phyloP scores from a whole-genome alignment of 1,140 invertebrate species.

The Telenomus remus region DNA sequence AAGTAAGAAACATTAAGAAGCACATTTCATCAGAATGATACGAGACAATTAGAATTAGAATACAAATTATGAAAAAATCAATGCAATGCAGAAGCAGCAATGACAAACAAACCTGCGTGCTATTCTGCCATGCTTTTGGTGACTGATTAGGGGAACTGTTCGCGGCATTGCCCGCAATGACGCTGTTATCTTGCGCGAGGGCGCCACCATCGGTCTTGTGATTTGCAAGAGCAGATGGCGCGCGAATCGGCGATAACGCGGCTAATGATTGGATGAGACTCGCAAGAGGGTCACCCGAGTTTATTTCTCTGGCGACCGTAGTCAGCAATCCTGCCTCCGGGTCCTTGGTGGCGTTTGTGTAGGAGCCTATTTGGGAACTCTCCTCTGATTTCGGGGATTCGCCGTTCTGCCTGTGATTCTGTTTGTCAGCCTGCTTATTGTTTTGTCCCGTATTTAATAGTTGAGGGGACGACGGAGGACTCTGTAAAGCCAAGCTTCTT shows the following conservation, averaged over 20 bases:
- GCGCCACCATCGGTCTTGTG: conserved; percentile 57
- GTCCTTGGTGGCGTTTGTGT: conserved; percentile 51
- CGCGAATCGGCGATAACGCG: conserved; percentile 66
- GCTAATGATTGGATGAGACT: conserved; percentile 73
- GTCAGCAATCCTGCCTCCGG: conserved; percentile 72
- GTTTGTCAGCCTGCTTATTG: conserved; percentile 32
- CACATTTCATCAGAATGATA: not conserved
- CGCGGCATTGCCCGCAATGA: conserved; percentile 58
- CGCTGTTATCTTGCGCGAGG: conserved; percentile 44
- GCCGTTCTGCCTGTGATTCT: conserved; percentile 25
- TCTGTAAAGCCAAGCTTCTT: conserved; percentile 71
- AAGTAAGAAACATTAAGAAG: not conserved
- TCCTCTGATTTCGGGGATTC: conserved; percentile 20
- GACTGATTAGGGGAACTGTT: conserved; percentile 72
- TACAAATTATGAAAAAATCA: not conserved
- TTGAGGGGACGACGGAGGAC: conserved; percentile 68
- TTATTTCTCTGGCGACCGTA: conserved; percentile 60
- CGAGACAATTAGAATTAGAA: not conserved
- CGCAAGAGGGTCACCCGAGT: conserved; percentile 66
- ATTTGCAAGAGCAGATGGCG: conserved; percentile 61
- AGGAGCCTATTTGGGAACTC: conserved; percentile 15
- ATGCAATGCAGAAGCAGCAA: conserved; percentile 62
- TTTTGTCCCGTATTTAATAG: conserved; percentile 50
- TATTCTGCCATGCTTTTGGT: conserved; percentile 73
- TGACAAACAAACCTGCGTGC: conserved; percentile 70